Base-by-base conservation (phyloP, 2,888 invertebrate genomes). In the Mechanitis mazaeus region DNA sequence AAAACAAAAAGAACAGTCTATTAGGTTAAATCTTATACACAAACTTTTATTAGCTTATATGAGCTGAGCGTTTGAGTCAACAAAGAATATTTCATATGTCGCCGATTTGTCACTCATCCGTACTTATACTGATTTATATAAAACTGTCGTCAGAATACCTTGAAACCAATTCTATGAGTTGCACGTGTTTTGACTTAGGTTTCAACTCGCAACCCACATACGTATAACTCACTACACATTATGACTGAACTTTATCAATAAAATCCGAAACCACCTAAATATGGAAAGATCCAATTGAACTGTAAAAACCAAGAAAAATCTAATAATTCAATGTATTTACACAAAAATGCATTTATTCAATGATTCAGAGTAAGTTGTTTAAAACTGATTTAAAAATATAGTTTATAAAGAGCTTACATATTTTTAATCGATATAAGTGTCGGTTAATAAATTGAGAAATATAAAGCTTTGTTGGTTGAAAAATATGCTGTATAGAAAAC, bases 401-500 rank as follows among this genome's bases (percentile, higher is more conserved):
- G 35, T 35, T 6, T 35, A 3, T 35, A 5, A 35, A 35, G 35
- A 35, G 35, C 35, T 35, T 35, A 35, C 35, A 35, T 35, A 35
- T 35, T 35, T 35, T 35, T 35, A 35, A 35, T 35, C 35, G 2
- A 35, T 2, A 6, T 35, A 6, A 35, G 35, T 35, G 35, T 1
- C 20, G 20, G 20, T 20, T 20, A 42, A 11, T 50, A 4, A 50
- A 31, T 50, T 1, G 2, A 20, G 20, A 20, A 20, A 20, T 1
- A 9, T 20, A 28, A 50, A 28, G 7, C 31, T 33, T 42, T 33
- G 2, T 42, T 5, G 31, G 33, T 58, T 45, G 42, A 61, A 46
- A 54, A 57, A 59, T 50, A 50, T 57, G 55, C 55, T 53, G 50
- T 64, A 60, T 64, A 60, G 31, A 62, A 59, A 62, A 61, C 61